phyloP scores from a whole-genome alignment of 2,888 invertebrate genomes.

The Carpatolechia fugitivella region DNA sequence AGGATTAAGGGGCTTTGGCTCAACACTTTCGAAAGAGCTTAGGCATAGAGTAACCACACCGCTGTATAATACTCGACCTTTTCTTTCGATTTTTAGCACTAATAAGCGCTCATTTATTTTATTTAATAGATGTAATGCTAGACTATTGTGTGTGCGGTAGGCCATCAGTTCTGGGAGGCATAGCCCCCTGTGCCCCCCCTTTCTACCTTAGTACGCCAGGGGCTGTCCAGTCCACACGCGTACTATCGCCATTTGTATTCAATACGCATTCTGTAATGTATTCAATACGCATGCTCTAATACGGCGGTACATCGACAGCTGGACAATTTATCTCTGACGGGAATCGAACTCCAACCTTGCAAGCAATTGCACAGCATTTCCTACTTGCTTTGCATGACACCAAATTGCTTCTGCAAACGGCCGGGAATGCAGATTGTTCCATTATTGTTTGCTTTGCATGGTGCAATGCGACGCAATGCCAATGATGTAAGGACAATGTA shows the following conservation, averaged over 20 bases:
- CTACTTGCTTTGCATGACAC: slow-evolving; percentile 56
- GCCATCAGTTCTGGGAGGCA: no score
- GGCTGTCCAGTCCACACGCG: slow-evolving; percentile 30
- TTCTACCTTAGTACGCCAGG: no score
- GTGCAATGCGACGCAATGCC: slow-evolving; percentile 22
- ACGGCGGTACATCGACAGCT: slow-evolving; percentile 64
- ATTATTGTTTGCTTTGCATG: slow-evolving; percentile 55
- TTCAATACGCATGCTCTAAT: slow-evolving; percentile 69
- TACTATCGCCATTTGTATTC: slow-evolving; percentile 63
- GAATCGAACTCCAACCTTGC: slow-evolving; percentile 49
- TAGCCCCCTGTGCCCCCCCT: no score
- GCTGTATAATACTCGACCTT: no score
- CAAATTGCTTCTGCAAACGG: slow-evolving; percentile 69
- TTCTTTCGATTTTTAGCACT: no score
- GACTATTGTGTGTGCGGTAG: no score
- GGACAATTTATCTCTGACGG: slow-evolving; percentile 47
- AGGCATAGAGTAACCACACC: no score
- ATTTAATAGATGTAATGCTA: no score
- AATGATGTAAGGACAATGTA: slow-evolving; percentile 12
- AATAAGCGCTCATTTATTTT: no score
- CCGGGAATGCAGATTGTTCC: slow-evolving; percentile 66
- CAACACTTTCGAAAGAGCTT: no score
- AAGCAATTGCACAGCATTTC: slow-evolving; percentile 29
- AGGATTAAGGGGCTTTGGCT: no score
- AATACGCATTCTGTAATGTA: slow-evolving; percentile 68